Conservation (phyloP, 2,113 vertebrate genomes). For the Gorsachius goisagi region DNA sequence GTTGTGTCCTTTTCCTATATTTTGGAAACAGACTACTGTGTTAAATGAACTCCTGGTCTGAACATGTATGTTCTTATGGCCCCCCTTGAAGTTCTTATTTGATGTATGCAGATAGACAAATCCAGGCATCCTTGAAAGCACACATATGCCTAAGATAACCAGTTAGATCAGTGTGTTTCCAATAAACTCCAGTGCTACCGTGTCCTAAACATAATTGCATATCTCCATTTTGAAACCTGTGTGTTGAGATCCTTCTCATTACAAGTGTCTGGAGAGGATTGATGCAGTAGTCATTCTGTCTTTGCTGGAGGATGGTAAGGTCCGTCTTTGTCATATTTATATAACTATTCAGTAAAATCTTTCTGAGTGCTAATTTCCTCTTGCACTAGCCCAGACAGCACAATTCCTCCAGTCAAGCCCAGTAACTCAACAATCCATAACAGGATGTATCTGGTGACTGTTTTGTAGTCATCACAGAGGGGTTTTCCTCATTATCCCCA, state of each 20-base stretch:
- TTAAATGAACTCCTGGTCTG: background rate
- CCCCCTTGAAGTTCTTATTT: background rate
- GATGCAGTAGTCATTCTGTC: background rate
- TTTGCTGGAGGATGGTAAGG: background rate
- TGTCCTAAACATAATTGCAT: background rate
- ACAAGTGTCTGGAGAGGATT: background rate
- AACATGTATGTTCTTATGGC: background rate
- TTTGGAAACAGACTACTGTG: background rate
- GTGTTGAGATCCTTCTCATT: background rate
- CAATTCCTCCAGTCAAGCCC: background rate
- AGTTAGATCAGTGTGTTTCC: background rate
- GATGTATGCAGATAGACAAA: background rate
- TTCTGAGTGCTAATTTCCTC: background rate
- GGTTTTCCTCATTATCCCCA: background rate
- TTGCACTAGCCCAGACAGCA: background rate
- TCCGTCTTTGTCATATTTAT: background rate
- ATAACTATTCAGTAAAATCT: background rate
- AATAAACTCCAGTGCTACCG: background rate
- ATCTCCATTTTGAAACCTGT: background rate
- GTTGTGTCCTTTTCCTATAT: background rate
- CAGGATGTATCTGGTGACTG: background rate
- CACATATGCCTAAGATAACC: background rate
- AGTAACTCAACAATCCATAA: background rate
- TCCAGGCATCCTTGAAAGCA: background rate
- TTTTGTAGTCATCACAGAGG: background rate